Conservation (phyloP, 2,888 invertebrate species). For the Ennomos fuscantarius region DNA sequence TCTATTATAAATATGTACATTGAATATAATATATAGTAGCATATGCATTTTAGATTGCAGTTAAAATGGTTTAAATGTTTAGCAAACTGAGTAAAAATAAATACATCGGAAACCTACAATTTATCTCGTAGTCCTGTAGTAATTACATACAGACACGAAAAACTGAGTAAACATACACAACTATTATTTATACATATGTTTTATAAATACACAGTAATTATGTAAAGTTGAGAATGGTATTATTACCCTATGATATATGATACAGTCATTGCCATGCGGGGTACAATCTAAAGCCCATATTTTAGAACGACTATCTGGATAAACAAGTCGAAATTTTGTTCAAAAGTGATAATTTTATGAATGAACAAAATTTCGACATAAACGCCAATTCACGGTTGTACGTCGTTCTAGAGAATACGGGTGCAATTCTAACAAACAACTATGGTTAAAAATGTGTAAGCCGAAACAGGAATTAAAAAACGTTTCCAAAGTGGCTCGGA, state of each 20-base stretch:
- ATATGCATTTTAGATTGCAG: background rate
- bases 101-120: background rate
- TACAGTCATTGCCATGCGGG: slow-evolving; percentile 54
- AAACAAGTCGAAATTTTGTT: no score
- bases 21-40: background rate
- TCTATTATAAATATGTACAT: no score
- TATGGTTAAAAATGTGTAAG: slow-evolving; percentile 42
- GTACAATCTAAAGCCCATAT: slow-evolving; percentile 28
- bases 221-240: slow-evolving; percentile 52
- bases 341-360: no score
- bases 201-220: slow-evolving; percentile 42
- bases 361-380: no score
- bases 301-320: no score
- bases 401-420: no score
- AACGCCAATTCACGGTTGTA: no score
- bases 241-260: slow-evolving; percentile 56
- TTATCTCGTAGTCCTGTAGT: background rate
- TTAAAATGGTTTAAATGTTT: background rate
- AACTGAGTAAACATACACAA: slow-evolving; percentile 40
- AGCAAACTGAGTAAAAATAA: background rate
- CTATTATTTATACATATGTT: slow-evolving; percentile 48
- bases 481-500: slow-evolving; percentile 67
- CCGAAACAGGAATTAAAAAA: slow-evolving; percentile 47
- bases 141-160: slow-evolving; percentile 18
- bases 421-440: background rate